Conservation (phyloP, 23 tunicate genomes). For the Trididemnum miniatum region DNA sequence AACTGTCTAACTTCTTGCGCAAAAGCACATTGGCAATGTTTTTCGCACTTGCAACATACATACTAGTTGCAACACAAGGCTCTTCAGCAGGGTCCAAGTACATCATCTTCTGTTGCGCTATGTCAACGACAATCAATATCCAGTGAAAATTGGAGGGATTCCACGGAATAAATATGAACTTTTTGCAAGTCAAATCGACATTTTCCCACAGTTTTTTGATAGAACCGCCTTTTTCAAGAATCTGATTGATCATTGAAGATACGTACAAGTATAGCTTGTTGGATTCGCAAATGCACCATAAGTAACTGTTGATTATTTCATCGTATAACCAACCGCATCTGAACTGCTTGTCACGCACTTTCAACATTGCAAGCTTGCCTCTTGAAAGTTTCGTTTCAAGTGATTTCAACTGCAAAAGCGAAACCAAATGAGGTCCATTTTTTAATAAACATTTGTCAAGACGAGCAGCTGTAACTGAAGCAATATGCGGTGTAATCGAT, state of each 20-base stretch:
- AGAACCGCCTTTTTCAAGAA: background rate
- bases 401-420: background rate
- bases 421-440: background rate
- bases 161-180: constrained; percentile 18
- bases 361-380: background rate
- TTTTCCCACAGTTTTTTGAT: background rate
- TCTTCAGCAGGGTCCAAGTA: constrained; percentile 11
- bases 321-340: background rate
- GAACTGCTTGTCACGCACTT: background rate
- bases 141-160: constrained; percentile 21
- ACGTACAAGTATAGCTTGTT: background rate
- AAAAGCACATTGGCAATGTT: background rate
- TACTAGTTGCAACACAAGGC: background rate
- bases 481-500: background rate
- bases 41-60: background rate
- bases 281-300: constrained; percentile 4
- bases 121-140: constrained; percentile 18
- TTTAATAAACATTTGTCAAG: background rate
- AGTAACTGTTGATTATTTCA: constrained; percentile 11
- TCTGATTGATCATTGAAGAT: background rate
- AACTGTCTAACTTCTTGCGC: constrained; percentile 4
- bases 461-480: background rate
- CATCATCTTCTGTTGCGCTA: background rate
- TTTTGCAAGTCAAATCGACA: background rate
- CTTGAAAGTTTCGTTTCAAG: background rate